A percentile compares a stretch with the other conserved stretches of the same genome.
These are phyloP conservation scores for Zaprionus bogoriensis DNA, from an alignment of 2,888 invertebrate species.

Conservation along the genomic window DNA sequence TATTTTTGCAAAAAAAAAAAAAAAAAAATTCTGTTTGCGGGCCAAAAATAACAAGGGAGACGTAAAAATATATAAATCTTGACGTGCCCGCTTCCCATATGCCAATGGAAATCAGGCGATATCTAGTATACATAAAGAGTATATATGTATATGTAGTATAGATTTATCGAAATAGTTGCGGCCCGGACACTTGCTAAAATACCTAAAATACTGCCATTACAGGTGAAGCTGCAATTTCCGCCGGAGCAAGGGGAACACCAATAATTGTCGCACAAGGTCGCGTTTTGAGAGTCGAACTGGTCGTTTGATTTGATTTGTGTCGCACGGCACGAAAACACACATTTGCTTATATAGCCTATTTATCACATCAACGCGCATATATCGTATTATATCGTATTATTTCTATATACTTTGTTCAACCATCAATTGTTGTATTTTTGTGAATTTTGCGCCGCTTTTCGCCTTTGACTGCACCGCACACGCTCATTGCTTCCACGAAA, in stretches of 20 bases:
- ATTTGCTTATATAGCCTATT: constrained; percentile 25
- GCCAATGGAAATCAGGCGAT: constrained; percentile 55
- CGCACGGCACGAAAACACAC: constrained; percentile 8
- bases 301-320: constrained; percentile 15
- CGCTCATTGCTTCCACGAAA: constrained; percentile 72
- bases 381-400: constrained; percentile 1
- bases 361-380: not conserved
- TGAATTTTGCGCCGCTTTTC: constrained; percentile 60
- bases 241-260: not conserved
- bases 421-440: constrained; percentile 47
- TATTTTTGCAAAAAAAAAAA: constrained; percentile 56
- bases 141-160: constrained; percentile 3
- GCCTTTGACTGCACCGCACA: constrained; percentile 65
- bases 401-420: constrained; percentile 44
- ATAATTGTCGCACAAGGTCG: constrained; percentile 54
- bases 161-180: constrained; percentile 4
- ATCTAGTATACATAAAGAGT: constrained; percentile 23
- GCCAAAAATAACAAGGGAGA: constrained; percentile 65
- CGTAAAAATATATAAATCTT: constrained; percentile 45
- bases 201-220: constrained; percentile 38
- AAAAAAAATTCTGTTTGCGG: constrained; percentile 31
- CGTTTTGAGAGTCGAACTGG: constrained; percentile 31
- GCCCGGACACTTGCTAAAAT: constrained; percentile 37
- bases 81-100: constrained; percentile 56
- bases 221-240: constrained; percentile 8